Evolutionary conservation across 1,140 invertebrate species (phyloP).

Genomic region (Aphaenogaster rudis): DNA sequence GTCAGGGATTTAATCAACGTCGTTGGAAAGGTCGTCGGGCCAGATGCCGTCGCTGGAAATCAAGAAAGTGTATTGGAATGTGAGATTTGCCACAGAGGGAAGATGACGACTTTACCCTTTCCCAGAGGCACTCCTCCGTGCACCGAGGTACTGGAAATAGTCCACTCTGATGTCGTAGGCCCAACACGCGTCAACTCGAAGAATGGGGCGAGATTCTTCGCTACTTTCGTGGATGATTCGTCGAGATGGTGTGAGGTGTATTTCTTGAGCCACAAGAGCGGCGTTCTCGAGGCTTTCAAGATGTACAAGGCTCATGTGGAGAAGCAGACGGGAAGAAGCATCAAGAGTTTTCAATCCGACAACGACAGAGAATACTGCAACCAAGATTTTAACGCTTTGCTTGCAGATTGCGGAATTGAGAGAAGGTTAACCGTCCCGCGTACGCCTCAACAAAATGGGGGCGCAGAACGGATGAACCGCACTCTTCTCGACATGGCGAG

Average conservation of each 20-base stretch:
- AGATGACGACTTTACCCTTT: too few relatives aligned
- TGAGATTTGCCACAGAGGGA: too few relatives aligned
- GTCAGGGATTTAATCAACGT: background rate
- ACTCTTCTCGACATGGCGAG: constrained; percentile 37
- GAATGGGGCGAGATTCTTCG: background rate
- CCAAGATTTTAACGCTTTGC: constrained; percentile 71
- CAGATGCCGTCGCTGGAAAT: too few relatives aligned
- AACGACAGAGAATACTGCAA: constrained; percentile 76
- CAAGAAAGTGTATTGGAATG: too few relatives aligned
- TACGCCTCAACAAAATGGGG: constrained; percentile 32
- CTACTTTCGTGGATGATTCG: background rate
- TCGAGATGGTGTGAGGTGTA: constrained; percentile 27
- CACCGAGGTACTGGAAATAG: too few relatives aligned
- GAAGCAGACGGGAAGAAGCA: constrained; percentile 14
- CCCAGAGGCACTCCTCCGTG: too few relatives aligned
- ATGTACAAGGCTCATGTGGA: background rate
- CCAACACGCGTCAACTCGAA: too few relatives aligned
- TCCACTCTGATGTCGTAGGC: too few relatives aligned
- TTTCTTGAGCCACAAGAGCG: background rate
- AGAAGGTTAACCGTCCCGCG: constrained; percentile 52
- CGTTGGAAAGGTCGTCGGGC: too few relatives aligned
- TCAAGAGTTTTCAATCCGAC: constrained; percentile 26
- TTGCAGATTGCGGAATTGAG: constrained; percentile 63
- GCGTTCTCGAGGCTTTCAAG: background rate
- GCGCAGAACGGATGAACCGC: constrained; percentile 30